Conservation (phyloP, 2,797 vertebrate species). For the Malurus splendens region DNA sequence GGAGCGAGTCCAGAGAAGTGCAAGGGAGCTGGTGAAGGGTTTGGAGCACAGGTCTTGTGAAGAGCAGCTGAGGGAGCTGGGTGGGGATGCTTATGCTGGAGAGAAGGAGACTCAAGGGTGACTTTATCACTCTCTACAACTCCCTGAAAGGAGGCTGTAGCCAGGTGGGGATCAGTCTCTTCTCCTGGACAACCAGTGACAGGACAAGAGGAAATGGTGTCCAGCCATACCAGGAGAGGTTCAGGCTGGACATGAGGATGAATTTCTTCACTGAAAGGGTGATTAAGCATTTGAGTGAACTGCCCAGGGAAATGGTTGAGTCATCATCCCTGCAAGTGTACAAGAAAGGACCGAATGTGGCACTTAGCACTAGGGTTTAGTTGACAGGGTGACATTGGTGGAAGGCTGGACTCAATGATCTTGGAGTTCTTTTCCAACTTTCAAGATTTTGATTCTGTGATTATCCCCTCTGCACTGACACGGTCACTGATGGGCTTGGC, state of each 20-base stretch:
- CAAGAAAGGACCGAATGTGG: background rate
- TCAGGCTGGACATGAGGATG: background rate
- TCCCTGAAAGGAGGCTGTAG: background rate
- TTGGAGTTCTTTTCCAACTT: background rate
- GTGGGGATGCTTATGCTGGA: background rate
- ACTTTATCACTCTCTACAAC: background rate
- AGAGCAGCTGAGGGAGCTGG: background rate
- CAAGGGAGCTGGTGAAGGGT: accelerated
- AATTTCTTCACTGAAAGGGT: background rate
- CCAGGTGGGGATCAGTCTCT: accelerated
- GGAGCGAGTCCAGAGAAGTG: background rate
- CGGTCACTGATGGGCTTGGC: background rate
- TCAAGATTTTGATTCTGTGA: background rate
- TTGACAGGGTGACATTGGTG: background rate
- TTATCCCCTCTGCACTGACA: background rate
- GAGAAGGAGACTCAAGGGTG: background rate
- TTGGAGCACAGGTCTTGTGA: background rate
- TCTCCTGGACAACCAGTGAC: accelerated
- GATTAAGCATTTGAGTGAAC: background rate
- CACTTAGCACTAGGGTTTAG: background rate
- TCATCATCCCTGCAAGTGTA: background rate
- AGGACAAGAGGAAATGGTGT: background rate
- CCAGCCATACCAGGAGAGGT: background rate
- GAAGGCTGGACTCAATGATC: background rate
- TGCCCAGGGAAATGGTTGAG: background rate